These are phyloP conservation scores for Cetoscarus ocellatus DNA, from an alignment of 2,797 vertebrate species.

Conservation along the genomic window DNA sequence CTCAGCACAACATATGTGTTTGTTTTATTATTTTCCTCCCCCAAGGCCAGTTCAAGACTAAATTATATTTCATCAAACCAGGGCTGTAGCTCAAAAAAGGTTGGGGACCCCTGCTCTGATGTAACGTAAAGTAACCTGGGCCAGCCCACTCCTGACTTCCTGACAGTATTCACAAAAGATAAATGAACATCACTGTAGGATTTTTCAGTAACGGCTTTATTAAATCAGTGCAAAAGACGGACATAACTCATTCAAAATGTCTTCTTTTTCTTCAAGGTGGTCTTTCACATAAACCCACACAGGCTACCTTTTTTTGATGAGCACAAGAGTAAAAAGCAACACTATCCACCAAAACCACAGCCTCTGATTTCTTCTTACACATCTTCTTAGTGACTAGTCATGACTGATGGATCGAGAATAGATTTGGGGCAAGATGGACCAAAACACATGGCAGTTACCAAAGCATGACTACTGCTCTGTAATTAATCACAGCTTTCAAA, in stretches of 20 bases:
- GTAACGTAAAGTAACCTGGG: too few species aligned
- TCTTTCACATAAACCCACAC: conserved; percentile 77
- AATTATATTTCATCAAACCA: too few species aligned
- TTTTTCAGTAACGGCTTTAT: conserved; percentile 90
- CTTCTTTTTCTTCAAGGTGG: conserved; percentile 82
- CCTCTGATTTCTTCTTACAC: conserved; percentile 70
- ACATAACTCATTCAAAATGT: conserved; percentile 88
- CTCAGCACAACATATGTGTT: too few species aligned
- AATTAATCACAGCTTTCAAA: conserved; percentile 61
- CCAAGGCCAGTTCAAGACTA: too few species aligned
- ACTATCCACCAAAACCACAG: conserved; percentile 76
- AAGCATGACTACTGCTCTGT: conserved; percentile 72
- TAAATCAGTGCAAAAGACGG: conserved; percentile 93
- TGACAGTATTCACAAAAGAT: background rate
- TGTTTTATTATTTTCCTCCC: too few species aligned
- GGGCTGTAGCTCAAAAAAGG: too few species aligned
- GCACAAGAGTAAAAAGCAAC: conserved; percentile 69
- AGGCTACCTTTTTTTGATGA: conserved; percentile 71
- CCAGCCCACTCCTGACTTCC: too few species aligned
- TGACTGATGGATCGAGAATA: conserved; percentile 55
- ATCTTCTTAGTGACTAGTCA: conserved; percentile 61
- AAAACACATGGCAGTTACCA: conserved; percentile 71
- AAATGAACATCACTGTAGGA: conserved; percentile 64
- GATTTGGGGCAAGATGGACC: conserved; percentile 57
- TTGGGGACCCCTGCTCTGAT: too few species aligned